These are phyloP conservation scores for Chelon labrosus DNA, from an alignment of 2,797 vertebrate species.

Conservation along the genomic window DNA sequence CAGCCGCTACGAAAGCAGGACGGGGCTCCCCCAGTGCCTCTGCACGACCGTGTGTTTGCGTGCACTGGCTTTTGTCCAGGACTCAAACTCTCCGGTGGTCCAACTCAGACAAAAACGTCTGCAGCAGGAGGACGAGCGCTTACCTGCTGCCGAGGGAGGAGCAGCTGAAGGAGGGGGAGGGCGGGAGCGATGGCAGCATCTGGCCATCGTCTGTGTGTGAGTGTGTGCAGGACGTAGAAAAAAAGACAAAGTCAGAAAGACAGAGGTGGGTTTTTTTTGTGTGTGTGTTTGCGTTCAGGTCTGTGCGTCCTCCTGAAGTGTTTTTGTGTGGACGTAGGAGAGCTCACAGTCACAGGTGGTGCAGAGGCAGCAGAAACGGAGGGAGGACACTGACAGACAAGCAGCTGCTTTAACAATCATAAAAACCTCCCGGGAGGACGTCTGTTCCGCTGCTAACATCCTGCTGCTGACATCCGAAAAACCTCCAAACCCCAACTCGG, in stretches of 20 bases:
- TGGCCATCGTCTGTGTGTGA: constrained; percentile 31
- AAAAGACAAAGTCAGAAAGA: constrained; percentile 30
- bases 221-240: background rate
- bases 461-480: constrained; percentile 57
- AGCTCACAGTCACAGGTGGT: constrained; percentile 70
- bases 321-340: constrained; percentile 16
- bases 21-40: constrained; percentile 16
- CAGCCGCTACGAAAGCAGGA: constrained; percentile 6
- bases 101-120: constrained; percentile 39
- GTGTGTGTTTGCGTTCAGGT: background rate
- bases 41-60: constrained; percentile 19
- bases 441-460: constrained; percentile 52
- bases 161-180: constrained; percentile 26
- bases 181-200: constrained; percentile 38
- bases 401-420: constrained; percentile 70
- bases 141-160: constrained; percentile 53
- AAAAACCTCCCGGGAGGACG: constrained; percentile 57
- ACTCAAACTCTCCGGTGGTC: constrained; percentile 51
- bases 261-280: constrained; percentile 28
- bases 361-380: constrained; percentile 74
- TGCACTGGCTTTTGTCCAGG: constrained; percentile 55
- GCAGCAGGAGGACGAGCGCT: constrained; percentile 45
- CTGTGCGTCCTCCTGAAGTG: constrained; percentile 12
- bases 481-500: constrained; percentile 35
- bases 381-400: constrained; percentile 73